Conservation (phyloP, 2,113 vertebrate species). For the Eurypyga helias region DNA sequence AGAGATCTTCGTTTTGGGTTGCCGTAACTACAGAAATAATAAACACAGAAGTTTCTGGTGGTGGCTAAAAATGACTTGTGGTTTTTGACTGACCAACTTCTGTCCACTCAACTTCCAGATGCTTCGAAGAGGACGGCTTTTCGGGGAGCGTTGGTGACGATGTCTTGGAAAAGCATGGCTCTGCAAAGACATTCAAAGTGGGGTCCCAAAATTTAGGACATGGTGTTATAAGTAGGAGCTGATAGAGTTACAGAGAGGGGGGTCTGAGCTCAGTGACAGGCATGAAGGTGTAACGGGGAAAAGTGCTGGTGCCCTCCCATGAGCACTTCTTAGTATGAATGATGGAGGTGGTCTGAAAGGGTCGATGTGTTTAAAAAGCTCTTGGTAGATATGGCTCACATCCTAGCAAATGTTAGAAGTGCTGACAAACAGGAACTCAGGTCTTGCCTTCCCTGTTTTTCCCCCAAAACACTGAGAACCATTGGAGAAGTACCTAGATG, state of each 20-base stretch:
- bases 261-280: accelerated
- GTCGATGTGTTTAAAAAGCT: neutral
- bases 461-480: neutral
- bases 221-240: neutral
- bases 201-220: neutral
- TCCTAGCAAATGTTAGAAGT: neutral
- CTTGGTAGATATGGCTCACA: neutral
- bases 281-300: accelerated
- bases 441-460: neutral
- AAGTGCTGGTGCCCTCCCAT: neutral
- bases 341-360: neutral
- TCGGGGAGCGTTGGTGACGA: accelerated
- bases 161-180: neutral
- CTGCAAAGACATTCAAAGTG: neutral
- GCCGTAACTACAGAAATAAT: constrained; percentile 16
- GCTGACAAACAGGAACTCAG: neutral
- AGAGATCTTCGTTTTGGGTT: neutral
- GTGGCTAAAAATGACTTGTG: constrained; percentile 13
- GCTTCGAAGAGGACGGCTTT: neutral
- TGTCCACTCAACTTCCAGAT: neutral
- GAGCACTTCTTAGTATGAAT: neutral
- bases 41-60: constrained; percentile 33
- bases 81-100: neutral
- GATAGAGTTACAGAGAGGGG: neutral
- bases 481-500: neutral